Base-by-base conservation (phyloP, 2,888 invertebrate species). In the Coenonympha arcania region DNA sequence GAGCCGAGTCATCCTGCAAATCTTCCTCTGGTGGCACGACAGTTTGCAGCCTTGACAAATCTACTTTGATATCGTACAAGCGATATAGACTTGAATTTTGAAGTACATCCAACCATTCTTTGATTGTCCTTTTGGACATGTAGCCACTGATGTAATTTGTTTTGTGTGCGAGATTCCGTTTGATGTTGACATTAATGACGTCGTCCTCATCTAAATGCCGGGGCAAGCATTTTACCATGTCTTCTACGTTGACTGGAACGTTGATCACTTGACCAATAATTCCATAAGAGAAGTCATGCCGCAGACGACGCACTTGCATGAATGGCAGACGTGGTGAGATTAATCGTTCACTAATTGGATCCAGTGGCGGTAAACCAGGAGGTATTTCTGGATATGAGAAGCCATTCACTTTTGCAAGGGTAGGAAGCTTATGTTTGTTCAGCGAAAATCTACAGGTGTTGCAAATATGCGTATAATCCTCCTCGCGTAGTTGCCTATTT, bases 211-310 rank as follows among this genome's bases (percentile, higher is more conserved):
- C n/a, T n/a, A n/a, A n/a, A n/a, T n/a, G n/a, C n/a, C n/a, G n/a
- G n/a, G n/a, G n/a, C n/a, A n/a, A n/a, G n/a, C n/a, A n/a, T n/a
- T n/a, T n/a, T n/a, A 71, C 67, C 70, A 71, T 71, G 1, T 62
- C 58, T 57, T 71, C 37, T 41, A 68, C 69, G 50, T 63, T 22
- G 3, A 70, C 67, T 52, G 73, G 74, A 2, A 75, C 69, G 57
- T 76, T 76, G 8, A 76, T 76, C 45, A 74, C 63, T 68, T 77
- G 73, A 0, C 69, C 73, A 19, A 63, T 50, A 11, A 75, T 74
- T 56, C 70, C 71, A 61, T 65, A 67, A 58, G 58, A 57, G 47
- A 54, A 55, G 37, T 69, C 65, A 63, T 70, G 62, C 0, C 68
- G 63, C 60, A 71, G 61, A 30, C 68, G 57, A 55, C 70, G 64